A percentile compares a stretch with the other conserved stretches of the same genome.
These are phyloP conservation scores for Microplitis manilae DNA, from an alignment of 2,888 invertebrate species.

Conservation along the genomic window DNA sequence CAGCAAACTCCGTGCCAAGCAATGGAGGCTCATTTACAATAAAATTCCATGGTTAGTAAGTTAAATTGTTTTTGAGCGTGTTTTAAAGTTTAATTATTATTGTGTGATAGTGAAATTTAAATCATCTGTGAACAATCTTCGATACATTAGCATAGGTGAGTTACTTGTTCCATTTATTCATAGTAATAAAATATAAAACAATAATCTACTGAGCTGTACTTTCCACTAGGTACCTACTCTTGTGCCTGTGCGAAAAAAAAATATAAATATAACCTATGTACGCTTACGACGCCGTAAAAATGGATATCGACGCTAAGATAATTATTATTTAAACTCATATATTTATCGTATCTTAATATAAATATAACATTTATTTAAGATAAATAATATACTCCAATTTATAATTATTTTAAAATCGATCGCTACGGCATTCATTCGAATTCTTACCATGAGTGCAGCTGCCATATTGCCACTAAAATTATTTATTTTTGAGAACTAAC, in stretches of 20 bases:
- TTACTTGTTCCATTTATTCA: slow-evolving; percentile 13
- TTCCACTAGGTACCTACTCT: slow-evolving; percentile 17
- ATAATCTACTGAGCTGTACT: slow-evolving; percentile 19
- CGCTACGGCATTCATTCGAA: neutral
- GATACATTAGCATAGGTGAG: slow-evolving; percentile 57
- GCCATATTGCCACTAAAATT: slow-evolving; percentile 36
- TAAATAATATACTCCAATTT: neutral
- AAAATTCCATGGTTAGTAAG: slow-evolving; percentile 63
- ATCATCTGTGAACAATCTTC: slow-evolving; percentile 61
- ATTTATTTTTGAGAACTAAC: slow-evolving; percentile 4
- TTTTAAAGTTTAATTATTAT: slow-evolving; percentile 59
- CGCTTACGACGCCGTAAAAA: slow-evolving; percentile 32
- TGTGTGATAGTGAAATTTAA: slow-evolving; percentile 65
- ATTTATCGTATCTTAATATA: neutral
- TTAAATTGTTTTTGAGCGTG: slow-evolving; percentile 65
- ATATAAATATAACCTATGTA: slow-evolving; percentile 59
- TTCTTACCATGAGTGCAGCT: slow-evolving; percentile 26
- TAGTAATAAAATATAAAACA: neutral
- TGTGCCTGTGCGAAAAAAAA: slow-evolving; percentile 42
- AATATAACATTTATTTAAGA: neutral
- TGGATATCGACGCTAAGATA: slow-evolving; percentile 38
- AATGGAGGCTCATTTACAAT: slow-evolving; percentile 68
- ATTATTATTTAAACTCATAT: neutral
- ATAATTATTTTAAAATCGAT: neutral
- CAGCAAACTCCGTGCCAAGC: slow-evolving; percentile 66